phyloP scores from a whole-genome alignment of 2,888 invertebrate species.

The Holacanthella duospinosa region DNA sequence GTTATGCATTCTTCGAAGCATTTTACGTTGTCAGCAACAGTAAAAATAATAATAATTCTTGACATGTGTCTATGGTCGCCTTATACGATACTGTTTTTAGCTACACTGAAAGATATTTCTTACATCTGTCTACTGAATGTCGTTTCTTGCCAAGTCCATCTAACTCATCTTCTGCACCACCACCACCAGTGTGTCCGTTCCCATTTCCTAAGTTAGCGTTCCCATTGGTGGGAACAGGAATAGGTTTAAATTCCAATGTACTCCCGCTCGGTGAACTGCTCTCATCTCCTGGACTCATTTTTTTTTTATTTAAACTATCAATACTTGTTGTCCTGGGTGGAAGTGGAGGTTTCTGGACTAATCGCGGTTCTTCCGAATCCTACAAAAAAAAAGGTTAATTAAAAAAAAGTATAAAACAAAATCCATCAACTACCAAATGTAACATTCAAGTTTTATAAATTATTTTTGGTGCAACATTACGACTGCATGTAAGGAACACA shows the following conservation, averaged over 20 bases:
- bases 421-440: no score
- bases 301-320: slow-evolving; percentile 11
- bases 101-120: no score
- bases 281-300: slow-evolving; percentile 15
- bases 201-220: slow-evolving; percentile 14
- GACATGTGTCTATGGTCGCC: no score
- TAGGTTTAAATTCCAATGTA: slow-evolving; percentile 3
- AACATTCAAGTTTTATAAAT: no score
- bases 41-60: no score
- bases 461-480: no score
- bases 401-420: not conserved
- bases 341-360: slow-evolving; percentile 29
- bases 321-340: slow-evolving; percentile 31
- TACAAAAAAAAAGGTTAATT: not conserved
- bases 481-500: no score
- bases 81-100: not conserved
- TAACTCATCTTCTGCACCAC: slow-evolving; percentile 10
- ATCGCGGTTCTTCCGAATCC: slow-evolving; percentile 15
- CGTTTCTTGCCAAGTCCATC: slow-evolving; percentile 13
- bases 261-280: slow-evolving; percentile 1
- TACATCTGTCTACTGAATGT: slow-evolving; percentile 21
- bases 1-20: no score
- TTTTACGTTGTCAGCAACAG: no score
- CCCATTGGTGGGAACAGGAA: slow-evolving; percentile 1
- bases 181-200: slow-evolving; percentile 17